Base-by-base conservation (phyloP, 1,140 invertebrate genomes). In the Heliconius nattereri region DNA sequence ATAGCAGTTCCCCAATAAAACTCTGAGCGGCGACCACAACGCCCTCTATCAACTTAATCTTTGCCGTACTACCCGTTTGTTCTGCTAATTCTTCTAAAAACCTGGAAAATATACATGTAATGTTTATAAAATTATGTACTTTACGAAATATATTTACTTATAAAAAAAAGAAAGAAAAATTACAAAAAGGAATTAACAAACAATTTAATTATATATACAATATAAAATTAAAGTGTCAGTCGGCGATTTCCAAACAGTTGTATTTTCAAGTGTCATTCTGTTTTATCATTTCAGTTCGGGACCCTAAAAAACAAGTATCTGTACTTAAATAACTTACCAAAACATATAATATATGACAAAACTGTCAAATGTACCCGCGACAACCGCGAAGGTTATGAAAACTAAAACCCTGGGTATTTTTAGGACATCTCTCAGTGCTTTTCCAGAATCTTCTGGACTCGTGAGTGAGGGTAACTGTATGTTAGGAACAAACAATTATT, bases 291-390 rank as follows among this genome's bases (percentile, higher is more conserved):
- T 40, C 8, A 9, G 37, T 11, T 11, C 37, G 37, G 37, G 7
- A 54, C 1, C 7, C 7, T 23, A 26, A 23, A 60, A 60, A 60
- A 26, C 3, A 60, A 26, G 9, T 60, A 60, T 60, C 7, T 26
- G n/a, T 11, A 60, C 9, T 11, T 71, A 45, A 45, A 16, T 45
- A 45, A 45, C 40, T 45, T 45, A 49, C 97, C 97, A 97, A 86
- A 98, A 97, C 90, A 97, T 95, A 85, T 97, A 97, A 84, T 97
- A 97, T 52, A 97, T 96, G 23, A 97, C 95, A 87, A 97, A 97
- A 76, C 97, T 96, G 85, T 97, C 97, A 52, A 97, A 94, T 19
- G 97, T 96, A 9, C 97, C 97, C 9, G 96, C 96, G 3, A 97
- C 94, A 1, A 96, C 95, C 1, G 97, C 96, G 85, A 97, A 98